Conservation (phyloP, 2,888 invertebrate species). For the Ametastegia equiseti region DNA sequence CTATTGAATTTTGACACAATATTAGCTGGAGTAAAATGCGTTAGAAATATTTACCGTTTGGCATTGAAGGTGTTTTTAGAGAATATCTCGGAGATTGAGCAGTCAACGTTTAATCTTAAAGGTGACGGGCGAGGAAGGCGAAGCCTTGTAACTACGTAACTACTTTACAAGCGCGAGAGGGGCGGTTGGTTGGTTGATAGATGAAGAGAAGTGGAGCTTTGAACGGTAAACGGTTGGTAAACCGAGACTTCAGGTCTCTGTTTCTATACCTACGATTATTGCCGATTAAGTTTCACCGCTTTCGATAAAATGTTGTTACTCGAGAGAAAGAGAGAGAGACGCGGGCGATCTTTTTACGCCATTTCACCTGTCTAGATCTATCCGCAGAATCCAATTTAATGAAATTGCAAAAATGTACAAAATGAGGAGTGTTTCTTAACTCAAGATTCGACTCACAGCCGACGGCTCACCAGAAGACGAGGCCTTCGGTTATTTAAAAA, state of each 20-base stretch:
- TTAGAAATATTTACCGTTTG: too few species aligned
- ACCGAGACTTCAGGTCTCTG: background rate
- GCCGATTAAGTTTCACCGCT: background rate
- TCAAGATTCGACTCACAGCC: background rate
- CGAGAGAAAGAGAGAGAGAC: too few species aligned
- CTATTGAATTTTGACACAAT: too few species aligned
- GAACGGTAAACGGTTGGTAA: background rate
- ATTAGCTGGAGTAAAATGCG: too few species aligned
- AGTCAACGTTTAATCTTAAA: constrained; percentile 2
- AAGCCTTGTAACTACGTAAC: constrained; percentile 9
- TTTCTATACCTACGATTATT: constrained; percentile 1
- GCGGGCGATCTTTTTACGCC: too few species aligned
- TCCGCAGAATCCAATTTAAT: background rate
- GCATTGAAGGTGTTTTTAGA: too few species aligned
- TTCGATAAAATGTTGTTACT: background rate
- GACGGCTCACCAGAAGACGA: background rate
- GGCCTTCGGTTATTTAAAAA: constrained; percentile 10
- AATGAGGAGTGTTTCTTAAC: background rate
- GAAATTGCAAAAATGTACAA: background rate
- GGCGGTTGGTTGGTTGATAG: background rate
- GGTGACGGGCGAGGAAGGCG: background rate
- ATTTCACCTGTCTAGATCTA: background rate
- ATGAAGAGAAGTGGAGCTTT: background rate
- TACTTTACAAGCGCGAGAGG: background rate
- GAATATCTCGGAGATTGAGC: background rate